Percentiles rank a stretch among this genome's conserved stretches.
Conservation (phyloP, 2,888 invertebrate genomes). For the Melanostoma mellinum region DNA sequence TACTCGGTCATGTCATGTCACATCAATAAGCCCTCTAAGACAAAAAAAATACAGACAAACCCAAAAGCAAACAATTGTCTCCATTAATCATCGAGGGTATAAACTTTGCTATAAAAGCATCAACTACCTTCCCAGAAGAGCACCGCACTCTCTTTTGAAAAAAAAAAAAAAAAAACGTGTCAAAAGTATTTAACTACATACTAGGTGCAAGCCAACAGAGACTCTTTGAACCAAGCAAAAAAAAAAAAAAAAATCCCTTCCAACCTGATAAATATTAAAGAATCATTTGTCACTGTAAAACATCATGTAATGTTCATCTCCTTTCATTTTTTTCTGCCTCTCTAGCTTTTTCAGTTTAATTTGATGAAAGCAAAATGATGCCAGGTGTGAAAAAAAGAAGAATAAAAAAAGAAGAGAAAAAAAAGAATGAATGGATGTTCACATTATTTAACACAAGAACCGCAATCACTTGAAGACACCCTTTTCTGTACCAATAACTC, state of each 20-base stretch:
- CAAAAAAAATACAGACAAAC: background rate
- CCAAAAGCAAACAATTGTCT: slow-evolving; percentile 40
- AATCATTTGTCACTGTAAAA: slow-evolving; percentile 70
- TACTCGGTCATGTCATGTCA: slow-evolving; percentile 35
- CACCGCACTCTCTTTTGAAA: slow-evolving; percentile 6
- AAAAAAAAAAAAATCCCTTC: slow-evolving; percentile 44
- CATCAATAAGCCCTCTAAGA: slow-evolving; percentile 40
- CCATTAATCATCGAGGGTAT: slow-evolving; percentile 61
- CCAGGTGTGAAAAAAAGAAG: slow-evolving; percentile 55
- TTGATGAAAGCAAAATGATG: slow-evolving; percentile 40
- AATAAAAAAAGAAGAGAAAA: slow-evolving; percentile 19
- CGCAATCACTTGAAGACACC: slow-evolving; percentile 31
- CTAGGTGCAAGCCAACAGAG: slow-evolving; percentile 48
- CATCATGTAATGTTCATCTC: slow-evolving; percentile 56
- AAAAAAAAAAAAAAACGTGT: slow-evolving; percentile 25
- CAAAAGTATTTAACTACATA: slow-evolving; percentile 67
- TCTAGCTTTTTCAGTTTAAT: slow-evolving; percentile 15
- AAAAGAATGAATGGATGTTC: slow-evolving; percentile 5
- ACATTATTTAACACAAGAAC: slow-evolving; percentile 41
- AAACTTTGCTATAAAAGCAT: slow-evolving; percentile 54
- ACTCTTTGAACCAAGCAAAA: background rate
- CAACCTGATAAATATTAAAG: slow-evolving; percentile 66
- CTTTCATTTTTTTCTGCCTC: slow-evolving; percentile 1
- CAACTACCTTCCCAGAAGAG: slow-evolving; percentile 25
- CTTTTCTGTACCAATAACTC: slow-evolving; percentile 6